Evolutionary conservation across 2,797 vertebrate genomes (phyloP).

Genomic region (Linurgus olivaceus): DNA sequence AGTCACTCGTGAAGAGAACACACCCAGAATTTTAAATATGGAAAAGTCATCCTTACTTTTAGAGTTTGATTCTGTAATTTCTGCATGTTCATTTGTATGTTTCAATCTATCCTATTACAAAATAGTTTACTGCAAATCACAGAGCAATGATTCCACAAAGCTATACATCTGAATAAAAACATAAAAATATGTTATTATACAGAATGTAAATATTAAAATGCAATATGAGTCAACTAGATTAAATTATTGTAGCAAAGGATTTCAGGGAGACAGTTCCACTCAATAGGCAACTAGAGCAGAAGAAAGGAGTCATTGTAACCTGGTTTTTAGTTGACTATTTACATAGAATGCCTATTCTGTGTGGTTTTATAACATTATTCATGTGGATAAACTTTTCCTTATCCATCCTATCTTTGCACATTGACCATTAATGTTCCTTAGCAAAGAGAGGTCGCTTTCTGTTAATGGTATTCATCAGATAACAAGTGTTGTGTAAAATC

Average conservation of each 20-base stretch:
- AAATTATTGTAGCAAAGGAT: background rate
- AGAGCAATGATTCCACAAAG: background rate
- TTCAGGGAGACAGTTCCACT: background rate
- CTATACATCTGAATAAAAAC: background rate
- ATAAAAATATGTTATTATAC: background rate
- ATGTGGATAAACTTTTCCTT: background rate
- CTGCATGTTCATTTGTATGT: background rate
- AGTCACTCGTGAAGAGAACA: background rate
- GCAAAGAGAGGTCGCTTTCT: background rate
- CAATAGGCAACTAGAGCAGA: background rate
- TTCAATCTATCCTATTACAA: background rate
- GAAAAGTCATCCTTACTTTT: background rate
- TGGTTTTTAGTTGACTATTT: background rate
- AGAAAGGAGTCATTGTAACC: background rate
- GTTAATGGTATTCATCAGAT: background rate
- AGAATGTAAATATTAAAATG: background rate
- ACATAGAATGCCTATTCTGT: background rate
- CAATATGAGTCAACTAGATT: background rate
- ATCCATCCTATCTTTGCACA: background rate
- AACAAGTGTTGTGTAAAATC: background rate
- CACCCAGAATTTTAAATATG: background rate
- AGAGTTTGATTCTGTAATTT: background rate
- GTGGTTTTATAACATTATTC: background rate
- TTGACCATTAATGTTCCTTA: background rate
- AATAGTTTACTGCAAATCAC: background rate